Evolutionary conservation across 1,140 invertebrate species (phyloP).

Genomic region (Ruditapes philippinarum): DNA sequence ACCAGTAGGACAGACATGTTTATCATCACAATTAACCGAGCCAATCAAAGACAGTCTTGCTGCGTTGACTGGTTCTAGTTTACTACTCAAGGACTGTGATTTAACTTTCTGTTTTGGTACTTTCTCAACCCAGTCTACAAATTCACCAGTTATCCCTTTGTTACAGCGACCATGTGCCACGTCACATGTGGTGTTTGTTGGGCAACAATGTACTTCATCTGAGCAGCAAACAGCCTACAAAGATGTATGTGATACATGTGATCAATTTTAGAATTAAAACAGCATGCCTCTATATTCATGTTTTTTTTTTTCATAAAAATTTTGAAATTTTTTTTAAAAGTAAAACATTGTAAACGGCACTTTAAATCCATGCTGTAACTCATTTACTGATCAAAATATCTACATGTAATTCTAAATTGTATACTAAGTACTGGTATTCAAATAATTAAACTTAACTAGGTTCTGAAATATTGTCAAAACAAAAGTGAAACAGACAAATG

Average conservation of each 20-base stretch:
- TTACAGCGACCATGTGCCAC: slow-evolving; percentile 64
- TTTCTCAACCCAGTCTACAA: slow-evolving; percentile 60
- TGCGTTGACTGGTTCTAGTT: not conserved
- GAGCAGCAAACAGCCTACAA: slow-evolving; percentile 81
- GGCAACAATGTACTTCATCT: slow-evolving; percentile 82
- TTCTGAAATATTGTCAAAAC: no score
- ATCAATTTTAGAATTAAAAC: not conserved
- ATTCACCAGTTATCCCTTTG: not conserved
- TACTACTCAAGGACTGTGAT: not conserved
- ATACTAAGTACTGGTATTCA: no score
- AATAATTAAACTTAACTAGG: no score
- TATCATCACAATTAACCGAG: slow-evolving; percentile 54
- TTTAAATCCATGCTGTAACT: no score
- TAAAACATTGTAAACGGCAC: no score
- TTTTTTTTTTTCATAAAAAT: no score
- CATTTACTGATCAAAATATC: no score
- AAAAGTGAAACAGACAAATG: no score
- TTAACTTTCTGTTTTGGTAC: not conserved
- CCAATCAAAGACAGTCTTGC: not conserved
- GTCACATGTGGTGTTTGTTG: slow-evolving; percentile 78
- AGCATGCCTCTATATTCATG: no score
- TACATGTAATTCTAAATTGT: no score
- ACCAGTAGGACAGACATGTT: slow-evolving; percentile 81
- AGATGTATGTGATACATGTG: not conserved
- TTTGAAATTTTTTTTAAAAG: no score